Conservation (phyloP, 2,888 invertebrate species). For the Caenorhabditis imperialis region DNA sequence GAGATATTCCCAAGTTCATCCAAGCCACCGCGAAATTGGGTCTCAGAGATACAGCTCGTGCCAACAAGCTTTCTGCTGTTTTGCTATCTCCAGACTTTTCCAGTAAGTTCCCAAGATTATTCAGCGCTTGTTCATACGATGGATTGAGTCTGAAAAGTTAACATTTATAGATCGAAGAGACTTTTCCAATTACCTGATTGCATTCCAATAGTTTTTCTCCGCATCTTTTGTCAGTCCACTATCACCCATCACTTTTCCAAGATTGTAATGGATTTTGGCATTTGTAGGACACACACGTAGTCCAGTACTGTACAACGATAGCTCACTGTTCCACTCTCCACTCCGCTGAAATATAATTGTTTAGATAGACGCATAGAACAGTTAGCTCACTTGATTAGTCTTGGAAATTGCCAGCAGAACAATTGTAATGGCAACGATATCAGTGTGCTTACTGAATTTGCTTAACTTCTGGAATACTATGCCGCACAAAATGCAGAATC, state of each 20-base stretch:
- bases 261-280: constrained; percentile 91
- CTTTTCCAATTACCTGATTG: constrained; percentile 54
- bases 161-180: not conserved
- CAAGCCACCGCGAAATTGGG: constrained; percentile 93
- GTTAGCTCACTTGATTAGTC: constrained; percentile 23
- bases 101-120: constrained; percentile 89
- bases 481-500: constrained; percentile 80
- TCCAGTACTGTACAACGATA: constrained; percentile 85
- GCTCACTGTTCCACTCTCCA: constrained; percentile 62
- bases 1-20: constrained; percentile 97
- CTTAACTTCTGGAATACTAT: constrained; percentile 14
- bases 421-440: constrained; percentile 27
- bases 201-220: constrained; percentile 83
- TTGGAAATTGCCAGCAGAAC: constrained; percentile 29
- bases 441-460: constrained; percentile 22
- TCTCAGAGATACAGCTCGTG: constrained; percentile 77
- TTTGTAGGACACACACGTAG: constrained; percentile 91
- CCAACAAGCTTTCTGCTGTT: constrained; percentile 52
- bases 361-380: too few relatives aligned
- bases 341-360: constrained; percentile 55
- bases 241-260: constrained; percentile 89
- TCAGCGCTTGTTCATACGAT: constrained; percentile 91
- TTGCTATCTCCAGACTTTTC: constrained; percentile 57
- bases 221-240: constrained; percentile 84
- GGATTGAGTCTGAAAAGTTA: constrained; percentile 83